Base-by-base conservation (phyloP, 2,888 invertebrate genomes). In the Seira ritae region DNA sequence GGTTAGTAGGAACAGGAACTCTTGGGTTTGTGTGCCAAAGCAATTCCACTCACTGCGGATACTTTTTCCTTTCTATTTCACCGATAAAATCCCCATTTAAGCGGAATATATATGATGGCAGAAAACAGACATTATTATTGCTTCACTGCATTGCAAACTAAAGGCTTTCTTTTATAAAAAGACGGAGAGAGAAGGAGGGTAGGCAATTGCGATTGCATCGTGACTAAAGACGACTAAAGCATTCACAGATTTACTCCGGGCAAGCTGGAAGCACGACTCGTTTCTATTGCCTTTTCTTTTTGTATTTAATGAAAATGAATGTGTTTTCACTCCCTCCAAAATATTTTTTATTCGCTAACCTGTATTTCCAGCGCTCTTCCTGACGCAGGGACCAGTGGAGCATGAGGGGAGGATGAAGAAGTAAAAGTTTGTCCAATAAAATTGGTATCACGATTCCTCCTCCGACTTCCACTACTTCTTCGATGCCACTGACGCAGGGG, bases 401-500 rank as follows among this genome's bases (percentile, higher is more conserved):
- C 20, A 0, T 22, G 31, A n/a, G 78, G 19, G 31, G 72, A 22
- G 15, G 74, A 31, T 66, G 79, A 65, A 23, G 70, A 66, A 62
- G 62, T 60, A 60, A 70, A 60, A 37, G 66, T 66, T 71, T 80
- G 80, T 19, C 60, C 42, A 69, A 80, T 68, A 65, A 46, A 68
- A 74, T 71, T 68, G 46, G 66, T 79, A 79, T 80, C 80, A 69
- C 80, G 80, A 74, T 74, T 73, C 46, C 80, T 73, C 37, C 73
- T 68, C 50, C 50, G 50, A 24, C 67, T 80, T 12, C 50, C 73
- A 23, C 67, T 80, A 24, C 69, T 55, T 17, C 75, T 67, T 17
- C 75, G 55, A 20, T 80, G 80, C 50, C 62, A 12, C 42, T 12
- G n/a, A n/a, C 42, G 42, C 12, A 12, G 42, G n/a, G n/a, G n/a